These are phyloP conservation scores for Myiozetetes cayanensis DNA, from an alignment of 2,113 vertebrate species.

Conservation along the genomic window DNA sequence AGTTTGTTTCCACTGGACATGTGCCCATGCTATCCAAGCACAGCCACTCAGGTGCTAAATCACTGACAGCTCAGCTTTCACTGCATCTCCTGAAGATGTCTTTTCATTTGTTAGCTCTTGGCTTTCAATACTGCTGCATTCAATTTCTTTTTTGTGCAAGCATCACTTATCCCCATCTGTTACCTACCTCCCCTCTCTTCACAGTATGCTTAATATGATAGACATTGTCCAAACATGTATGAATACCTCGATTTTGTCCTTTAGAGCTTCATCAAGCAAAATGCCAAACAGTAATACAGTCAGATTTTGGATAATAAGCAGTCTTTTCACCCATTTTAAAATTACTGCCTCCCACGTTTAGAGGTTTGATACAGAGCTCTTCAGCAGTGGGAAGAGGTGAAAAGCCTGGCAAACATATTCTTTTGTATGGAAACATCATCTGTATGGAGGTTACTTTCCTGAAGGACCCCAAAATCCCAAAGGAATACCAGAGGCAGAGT, in stretches of 20 bases:
- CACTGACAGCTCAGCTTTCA: not conserved
- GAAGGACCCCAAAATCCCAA: not conserved
- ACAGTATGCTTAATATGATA: not conserved
- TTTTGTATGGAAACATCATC: not conserved
- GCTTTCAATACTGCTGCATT: not conserved
- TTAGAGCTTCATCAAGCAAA: not conserved
- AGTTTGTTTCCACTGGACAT: not conserved
- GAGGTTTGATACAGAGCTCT: not conserved
- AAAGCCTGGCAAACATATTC: not conserved
- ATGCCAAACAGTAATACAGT: not conserved
- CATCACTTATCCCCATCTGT: slow-evolving; percentile 5
- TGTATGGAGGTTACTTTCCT: not conserved
- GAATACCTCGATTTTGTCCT: not conserved
- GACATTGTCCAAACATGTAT: not conserved
- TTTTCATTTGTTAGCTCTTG: slow-evolving; percentile 3
- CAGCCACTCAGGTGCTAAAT: not conserved
- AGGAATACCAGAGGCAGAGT: not conserved
- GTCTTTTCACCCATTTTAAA: not conserved
- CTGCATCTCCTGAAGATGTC: not conserved
- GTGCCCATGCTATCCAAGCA: not conserved
- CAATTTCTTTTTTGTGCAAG: not conserved
- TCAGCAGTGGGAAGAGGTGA: not conserved
- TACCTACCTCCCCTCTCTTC: not conserved
- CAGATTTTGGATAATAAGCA: not conserved
- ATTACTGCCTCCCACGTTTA: not conserved